phyloP scores from a whole-genome alignment of 2,888 invertebrate genomes.

The Conistra vaccinii region DNA sequence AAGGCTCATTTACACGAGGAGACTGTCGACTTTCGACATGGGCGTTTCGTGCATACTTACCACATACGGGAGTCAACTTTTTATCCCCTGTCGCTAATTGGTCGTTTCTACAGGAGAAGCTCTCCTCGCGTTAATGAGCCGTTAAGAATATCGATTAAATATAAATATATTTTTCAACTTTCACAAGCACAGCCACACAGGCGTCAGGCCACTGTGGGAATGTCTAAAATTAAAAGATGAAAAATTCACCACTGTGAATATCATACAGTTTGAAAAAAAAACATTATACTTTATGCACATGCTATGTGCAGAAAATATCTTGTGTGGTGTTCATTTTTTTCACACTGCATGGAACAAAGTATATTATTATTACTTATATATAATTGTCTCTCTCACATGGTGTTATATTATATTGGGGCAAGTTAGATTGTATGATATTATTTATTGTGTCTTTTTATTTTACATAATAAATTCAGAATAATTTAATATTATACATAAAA shows the following conservation, averaged over 20 bases:
- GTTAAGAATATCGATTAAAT: conserved; percentile 38
- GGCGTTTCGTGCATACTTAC: not conserved
- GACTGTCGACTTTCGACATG: not conserved
- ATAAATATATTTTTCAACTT: conserved; percentile 39
- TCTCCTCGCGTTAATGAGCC: conserved; percentile 7
- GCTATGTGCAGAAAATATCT: not conserved
- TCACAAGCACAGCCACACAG: conserved; percentile 40
- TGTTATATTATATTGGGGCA: conserved; percentile 44
- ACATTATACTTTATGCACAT: not conserved
- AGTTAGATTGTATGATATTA: not conserved
- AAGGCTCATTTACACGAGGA: conserved; percentile 12
- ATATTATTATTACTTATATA: not conserved
- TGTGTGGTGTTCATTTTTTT: not conserved
- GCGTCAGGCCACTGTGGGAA: conserved; percentile 30
- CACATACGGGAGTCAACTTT: not conserved
- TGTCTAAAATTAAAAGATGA: conserved; percentile 40
- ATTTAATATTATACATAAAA: conserved; percentile 6
- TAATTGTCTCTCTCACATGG: conserved; percentile 4
- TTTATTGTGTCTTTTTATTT: conserved; percentile 2
- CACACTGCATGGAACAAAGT: not conserved
- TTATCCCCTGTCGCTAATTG: too few species aligned
- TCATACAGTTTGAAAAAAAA: conserved; percentile 14
- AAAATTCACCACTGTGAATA: conserved; percentile 8
- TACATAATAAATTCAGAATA: conserved; percentile 3
- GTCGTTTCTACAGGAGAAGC: not conserved